Evolutionary conservation across 2,797 vertebrate species (phyloP).

Genomic region (Crenuchus spilurus): DNA sequence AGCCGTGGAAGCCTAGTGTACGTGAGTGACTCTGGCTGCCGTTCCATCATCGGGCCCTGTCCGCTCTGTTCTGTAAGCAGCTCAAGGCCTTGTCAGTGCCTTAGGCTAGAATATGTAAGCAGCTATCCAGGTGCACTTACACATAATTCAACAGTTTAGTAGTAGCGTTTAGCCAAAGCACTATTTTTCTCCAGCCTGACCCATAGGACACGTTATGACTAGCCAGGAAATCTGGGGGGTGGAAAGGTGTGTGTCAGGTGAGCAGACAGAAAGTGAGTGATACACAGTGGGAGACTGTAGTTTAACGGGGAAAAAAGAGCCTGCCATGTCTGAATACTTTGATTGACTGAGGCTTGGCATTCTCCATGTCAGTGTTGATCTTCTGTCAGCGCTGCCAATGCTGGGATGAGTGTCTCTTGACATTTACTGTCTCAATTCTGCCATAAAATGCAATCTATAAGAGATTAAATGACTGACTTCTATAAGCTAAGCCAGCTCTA

Average conservation of each 20-base stretch:
- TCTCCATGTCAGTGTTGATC: conserved; percentile 38
- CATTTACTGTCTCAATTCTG: conserved; percentile 46
- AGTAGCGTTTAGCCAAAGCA: not conserved
- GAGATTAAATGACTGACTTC: conserved; percentile 58
- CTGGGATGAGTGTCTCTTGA: conserved; percentile 55
- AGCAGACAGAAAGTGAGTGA: not conserved
- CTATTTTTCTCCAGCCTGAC: not conserved
- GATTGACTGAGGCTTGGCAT: conserved; percentile 46
- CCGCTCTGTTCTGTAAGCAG: not conserved
- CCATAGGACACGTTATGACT: not conserved
- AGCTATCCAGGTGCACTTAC: conserved; percentile 12
- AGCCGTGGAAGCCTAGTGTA: not conserved
- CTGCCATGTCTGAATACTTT: conserved; percentile 40
- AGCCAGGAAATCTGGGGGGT: not conserved
- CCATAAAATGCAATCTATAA: conserved; percentile 40
- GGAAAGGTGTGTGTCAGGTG: not conserved
- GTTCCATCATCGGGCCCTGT: not conserved
- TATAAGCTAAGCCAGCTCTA: conserved; percentile 4
- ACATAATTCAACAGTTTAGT: conserved; percentile 10
- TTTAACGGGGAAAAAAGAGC: conserved; percentile 22
- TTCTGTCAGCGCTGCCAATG: conserved; percentile 54
- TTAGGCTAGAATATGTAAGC: conserved; percentile 13
- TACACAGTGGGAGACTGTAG: conserved; percentile 17
- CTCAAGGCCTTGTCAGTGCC: conserved; percentile 1
- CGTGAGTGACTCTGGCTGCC: not conserved